Evolutionary conservation across 2,888 invertebrate species (phyloP).

Genomic region (Pomacea canaliculata): DNA sequence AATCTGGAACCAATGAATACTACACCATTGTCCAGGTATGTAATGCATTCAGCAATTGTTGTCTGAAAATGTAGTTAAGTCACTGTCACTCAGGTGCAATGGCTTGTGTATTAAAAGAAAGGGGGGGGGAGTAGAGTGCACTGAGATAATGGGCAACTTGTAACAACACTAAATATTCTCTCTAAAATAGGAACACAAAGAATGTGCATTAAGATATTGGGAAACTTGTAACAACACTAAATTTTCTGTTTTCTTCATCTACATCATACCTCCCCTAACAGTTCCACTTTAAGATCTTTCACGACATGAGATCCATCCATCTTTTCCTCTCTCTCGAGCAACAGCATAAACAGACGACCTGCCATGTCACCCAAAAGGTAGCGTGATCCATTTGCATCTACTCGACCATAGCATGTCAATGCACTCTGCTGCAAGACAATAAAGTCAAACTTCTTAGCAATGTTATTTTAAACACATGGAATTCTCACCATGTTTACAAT

Average conservation of each 20-base stretch:
- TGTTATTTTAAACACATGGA: neutral
- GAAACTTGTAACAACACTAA: too few relatives aligned
- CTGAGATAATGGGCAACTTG: too few relatives aligned
- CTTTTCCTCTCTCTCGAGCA: conserved; percentile 84
- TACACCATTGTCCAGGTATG: conserved; percentile 98
- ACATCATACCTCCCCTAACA: conserved; percentile 77
- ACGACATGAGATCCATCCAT: conserved; percentile 79
- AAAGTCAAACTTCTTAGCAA: neutral
- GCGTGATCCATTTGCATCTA: conserved; percentile 89
- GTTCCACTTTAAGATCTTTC: conserved; percentile 92
- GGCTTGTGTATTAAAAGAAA: too few relatives aligned
- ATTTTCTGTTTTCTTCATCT: too few relatives aligned
- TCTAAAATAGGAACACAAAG: too few relatives aligned
- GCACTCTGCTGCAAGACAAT: conserved; percentile 82
- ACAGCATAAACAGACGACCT: conserved; percentile 93
- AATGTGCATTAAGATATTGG: too few relatives aligned
- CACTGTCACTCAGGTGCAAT: too few relatives aligned
- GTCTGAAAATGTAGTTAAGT: conserved; percentile 66
- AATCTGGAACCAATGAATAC: conserved; percentile 93
- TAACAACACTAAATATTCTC: too few relatives aligned
- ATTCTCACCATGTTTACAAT: too few relatives aligned
- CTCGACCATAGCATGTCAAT: conserved; percentile 93
- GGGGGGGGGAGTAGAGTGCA: too few relatives aligned
- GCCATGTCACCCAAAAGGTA: conserved; percentile 93
- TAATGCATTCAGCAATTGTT: conserved; percentile 93